These are phyloP conservation scores for Rhincodon typus DNA, from an alignment of 2,797 vertebrate genomes.

Conservation along the genomic window DNA sequence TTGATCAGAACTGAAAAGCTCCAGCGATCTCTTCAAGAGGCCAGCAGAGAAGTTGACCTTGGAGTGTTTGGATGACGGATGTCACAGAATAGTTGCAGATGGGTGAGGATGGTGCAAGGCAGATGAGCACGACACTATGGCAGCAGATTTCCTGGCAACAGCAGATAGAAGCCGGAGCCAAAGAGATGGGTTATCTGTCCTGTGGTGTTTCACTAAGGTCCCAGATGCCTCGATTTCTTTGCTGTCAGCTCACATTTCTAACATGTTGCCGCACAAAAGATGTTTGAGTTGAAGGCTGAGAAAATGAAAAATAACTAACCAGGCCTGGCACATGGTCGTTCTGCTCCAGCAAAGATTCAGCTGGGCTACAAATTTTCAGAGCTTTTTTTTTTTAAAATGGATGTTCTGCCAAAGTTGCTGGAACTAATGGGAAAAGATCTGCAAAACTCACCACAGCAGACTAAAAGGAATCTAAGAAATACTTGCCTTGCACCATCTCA, in stretches of 20 bases:
- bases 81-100: no score
- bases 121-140: no score
- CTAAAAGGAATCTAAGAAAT: background rate
- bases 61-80: no score
- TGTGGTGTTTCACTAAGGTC: background rate
- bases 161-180: no score
- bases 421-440: background rate
- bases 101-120: no score
- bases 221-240: background rate
- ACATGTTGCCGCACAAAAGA: background rate
- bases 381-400: background rate
- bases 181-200: background rate
- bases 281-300: background rate
- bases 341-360: background rate
- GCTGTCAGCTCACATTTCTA: background rate
- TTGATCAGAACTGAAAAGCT: no score
- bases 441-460: background rate
- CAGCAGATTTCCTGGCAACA: no score
- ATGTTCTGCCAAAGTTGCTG: background rate
- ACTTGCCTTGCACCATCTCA: background rate
- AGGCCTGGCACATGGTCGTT: background rate
- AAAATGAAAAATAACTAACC: background rate
- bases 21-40: no score
- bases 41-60: no score
- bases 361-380: background rate